Percentiles rank a stretch among this genome's conserved stretches.
Conservation (phyloP, 2,797 vertebrate genomes). For the Buceros bicornis region DNA sequence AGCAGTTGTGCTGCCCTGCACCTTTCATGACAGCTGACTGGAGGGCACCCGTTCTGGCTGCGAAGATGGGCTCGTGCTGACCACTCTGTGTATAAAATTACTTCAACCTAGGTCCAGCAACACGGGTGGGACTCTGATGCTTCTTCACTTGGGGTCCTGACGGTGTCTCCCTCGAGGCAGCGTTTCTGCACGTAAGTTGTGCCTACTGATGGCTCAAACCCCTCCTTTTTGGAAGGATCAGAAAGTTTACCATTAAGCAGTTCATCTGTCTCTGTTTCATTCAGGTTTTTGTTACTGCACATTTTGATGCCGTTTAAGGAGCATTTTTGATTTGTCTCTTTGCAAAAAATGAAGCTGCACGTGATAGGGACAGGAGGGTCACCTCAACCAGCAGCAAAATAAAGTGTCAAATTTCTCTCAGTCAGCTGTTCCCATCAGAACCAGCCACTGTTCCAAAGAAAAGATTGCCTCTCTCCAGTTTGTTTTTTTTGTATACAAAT, state of each 20-base stretch:
- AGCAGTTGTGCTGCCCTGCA: background rate
- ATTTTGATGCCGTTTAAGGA: background rate
- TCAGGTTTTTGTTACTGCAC: background rate
- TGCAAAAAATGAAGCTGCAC: background rate
- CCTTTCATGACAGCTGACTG: background rate
- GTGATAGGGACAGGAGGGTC: background rate
- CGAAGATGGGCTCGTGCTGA: background rate
- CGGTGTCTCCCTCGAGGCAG: background rate
- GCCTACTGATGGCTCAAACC: background rate
- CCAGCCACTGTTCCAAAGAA: background rate
- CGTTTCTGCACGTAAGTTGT: background rate
- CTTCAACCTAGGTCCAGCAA: background rate
- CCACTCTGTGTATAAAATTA: background rate
- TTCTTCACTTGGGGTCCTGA: background rate
- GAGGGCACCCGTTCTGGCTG: background rate
- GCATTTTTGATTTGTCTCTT: background rate
- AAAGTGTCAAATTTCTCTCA: background rate
- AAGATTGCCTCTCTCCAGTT: background rate
- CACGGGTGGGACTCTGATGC: background rate
- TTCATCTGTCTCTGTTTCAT: background rate
- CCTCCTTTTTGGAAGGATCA: background rate
- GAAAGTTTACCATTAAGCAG: background rate
- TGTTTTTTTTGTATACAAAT: slow-evolving; percentile 43
- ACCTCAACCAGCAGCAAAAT: background rate
- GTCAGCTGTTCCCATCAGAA: slow-evolving; percentile 16